These are phyloP conservation scores for Pachyramphus minor DNA, from an alignment of 2,113 vertebrate species.

Conservation along the genomic window DNA sequence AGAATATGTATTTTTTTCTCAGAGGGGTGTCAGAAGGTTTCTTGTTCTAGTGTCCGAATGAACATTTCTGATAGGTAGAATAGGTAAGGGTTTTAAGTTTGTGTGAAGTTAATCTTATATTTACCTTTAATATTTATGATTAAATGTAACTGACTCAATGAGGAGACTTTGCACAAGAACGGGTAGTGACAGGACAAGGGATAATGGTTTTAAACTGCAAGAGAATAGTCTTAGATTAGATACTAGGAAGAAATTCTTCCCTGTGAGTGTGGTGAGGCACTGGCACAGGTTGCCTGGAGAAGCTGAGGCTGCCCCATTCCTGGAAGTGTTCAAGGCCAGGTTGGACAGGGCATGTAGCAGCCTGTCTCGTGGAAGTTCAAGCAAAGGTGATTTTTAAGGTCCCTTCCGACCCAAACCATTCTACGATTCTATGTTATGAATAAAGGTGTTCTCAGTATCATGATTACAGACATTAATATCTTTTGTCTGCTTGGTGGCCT, in stretches of 20 bases:
- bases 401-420: neutral
- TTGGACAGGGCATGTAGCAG: rapidly evolving
- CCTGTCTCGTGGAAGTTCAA: neutral
- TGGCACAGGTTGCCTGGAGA: neutral
- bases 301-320: neutral
- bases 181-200: neutral
- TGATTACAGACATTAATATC: neutral
- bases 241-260: neutral
- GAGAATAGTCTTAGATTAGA: neutral
- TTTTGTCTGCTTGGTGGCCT: neutral
- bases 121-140: neutral
- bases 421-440: neutral
- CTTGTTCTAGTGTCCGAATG: neutral
- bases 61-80: neutral
- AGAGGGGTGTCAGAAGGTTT: neutral
- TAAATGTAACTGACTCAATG: neutral
- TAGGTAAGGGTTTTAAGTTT: neutral
- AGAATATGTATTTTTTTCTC: neutral
- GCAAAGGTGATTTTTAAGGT: neutral
- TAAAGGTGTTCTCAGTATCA: neutral
- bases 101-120: neutral
- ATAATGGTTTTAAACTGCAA: neutral
- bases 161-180: neutral
- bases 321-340: neutral
- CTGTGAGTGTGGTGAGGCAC: neutral